Percentiles rank a stretch among this genome's conserved stretches.
These are phyloP conservation scores for Plagiodera versicolora DNA, from an alignment of 2,888 invertebrate species.

Conservation along the genomic window DNA sequence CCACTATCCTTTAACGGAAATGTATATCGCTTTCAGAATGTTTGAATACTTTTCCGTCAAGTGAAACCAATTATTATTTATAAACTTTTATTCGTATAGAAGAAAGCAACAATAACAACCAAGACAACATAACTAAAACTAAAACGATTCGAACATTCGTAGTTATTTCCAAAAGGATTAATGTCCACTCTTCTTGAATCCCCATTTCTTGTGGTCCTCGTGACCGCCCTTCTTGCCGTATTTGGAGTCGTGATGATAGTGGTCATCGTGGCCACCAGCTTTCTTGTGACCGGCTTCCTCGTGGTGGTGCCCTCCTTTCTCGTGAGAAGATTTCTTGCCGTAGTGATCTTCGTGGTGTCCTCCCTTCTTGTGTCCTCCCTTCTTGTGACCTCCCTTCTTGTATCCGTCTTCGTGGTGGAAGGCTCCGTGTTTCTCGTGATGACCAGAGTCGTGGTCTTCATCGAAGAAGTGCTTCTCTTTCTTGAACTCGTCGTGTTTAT, in stretches of 20 bases:
- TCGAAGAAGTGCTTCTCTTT: slow-evolving; percentile 87
- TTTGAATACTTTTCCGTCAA: neutral
- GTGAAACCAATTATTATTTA: slow-evolving; percentile 13
- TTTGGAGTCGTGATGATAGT: slow-evolving; percentile 73
- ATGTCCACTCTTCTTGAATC: slow-evolving; percentile 58
- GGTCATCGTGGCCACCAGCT: slow-evolving; percentile 75
- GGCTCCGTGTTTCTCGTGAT: slow-evolving; percentile 80
- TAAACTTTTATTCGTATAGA: slow-evolving; percentile 30
- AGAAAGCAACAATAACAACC: slow-evolving; percentile 33
- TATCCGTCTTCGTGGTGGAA: slow-evolving; percentile 79
- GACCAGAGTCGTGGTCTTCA: slow-evolving; percentile 79
- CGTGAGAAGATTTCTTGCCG: slow-evolving; percentile 78
- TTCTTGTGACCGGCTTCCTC: slow-evolving; percentile 80
- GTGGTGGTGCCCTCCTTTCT: slow-evolving; percentile 79
- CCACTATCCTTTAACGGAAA: too few species aligned
- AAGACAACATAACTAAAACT: slow-evolving; percentile 23
- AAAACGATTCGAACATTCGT: slow-evolving; percentile 29
- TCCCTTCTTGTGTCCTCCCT: slow-evolving; percentile 79
- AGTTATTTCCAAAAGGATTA: slow-evolving; percentile 20
- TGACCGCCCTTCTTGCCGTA: slow-evolving; percentile 80
- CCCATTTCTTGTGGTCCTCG: slow-evolving; percentile 79
- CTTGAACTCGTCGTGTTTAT: slow-evolving; percentile 83
- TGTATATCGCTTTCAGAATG: neutral
- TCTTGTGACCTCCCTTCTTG: slow-evolving; percentile 79
- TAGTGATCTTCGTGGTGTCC: slow-evolving; percentile 76